Evolutionary conservation across 2,113 vertebrate genomes (phyloP).

Genomic region (Nestor notabilis): DNA sequence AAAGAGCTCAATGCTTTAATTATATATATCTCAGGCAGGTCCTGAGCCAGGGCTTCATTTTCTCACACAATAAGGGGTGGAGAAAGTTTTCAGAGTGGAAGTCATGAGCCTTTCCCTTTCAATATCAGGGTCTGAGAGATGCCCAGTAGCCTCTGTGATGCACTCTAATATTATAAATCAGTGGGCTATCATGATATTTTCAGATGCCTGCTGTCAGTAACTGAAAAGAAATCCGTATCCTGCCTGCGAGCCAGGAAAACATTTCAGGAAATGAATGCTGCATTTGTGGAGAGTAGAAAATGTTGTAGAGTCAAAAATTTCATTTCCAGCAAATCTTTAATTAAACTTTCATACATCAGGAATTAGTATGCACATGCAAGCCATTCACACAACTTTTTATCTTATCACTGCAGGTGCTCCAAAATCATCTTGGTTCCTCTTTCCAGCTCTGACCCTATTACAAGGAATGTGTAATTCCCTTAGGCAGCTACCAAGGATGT

Average conservation of each 20-base stretch:
- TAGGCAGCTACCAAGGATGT: background rate
- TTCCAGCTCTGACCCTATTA: background rate
- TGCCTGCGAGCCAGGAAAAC: constrained; percentile 20
- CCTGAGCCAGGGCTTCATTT: background rate
- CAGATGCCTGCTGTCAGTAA: constrained; percentile 3
- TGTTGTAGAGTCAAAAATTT: background rate
- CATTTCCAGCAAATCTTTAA: constrained; percentile 17
- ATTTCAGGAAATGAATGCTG: constrained; percentile 22
- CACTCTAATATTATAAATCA: background rate
- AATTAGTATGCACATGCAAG: background rate
- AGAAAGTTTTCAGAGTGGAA: background rate
- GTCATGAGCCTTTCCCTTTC: background rate
- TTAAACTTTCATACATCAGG: background rate
- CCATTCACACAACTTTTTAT: background rate
- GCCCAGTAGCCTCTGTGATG: background rate
- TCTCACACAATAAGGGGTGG: background rate
- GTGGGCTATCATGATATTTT: background rate
- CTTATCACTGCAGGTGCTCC: background rate
- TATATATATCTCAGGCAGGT: background rate
- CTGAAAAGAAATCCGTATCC: background rate
- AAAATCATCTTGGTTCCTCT: background rate
- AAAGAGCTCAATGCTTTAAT: background rate
- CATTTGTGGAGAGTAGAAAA: background rate
- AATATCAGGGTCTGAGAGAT: background rate
- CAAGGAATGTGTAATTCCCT: background rate